A percentile compares a stretch with the other conserved stretches of the same genome.
Conservation (phyloP, 2,797 vertebrate species). For the Cyprinodon diabolis region DNA sequence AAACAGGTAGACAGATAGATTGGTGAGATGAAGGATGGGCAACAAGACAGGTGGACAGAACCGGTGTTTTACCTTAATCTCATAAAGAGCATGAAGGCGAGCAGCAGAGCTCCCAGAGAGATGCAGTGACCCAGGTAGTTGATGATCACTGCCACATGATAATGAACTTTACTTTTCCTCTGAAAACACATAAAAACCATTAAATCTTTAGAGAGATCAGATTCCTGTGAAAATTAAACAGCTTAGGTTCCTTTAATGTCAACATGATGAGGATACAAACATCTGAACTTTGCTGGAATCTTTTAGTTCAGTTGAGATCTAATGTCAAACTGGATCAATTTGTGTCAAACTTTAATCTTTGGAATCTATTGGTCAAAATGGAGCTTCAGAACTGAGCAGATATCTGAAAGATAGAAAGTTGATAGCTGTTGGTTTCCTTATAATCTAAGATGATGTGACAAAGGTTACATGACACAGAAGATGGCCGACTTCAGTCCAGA, state of each 20-base stretch:
- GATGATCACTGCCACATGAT: constrained; percentile 88
- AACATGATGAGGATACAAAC: not conserved
- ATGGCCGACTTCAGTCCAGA: not conserved
- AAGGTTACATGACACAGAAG: not conserved
- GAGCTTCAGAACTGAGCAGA: not conserved
- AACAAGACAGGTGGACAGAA: not conserved
- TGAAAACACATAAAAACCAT: constrained; percentile 46
- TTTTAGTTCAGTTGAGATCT: not conserved
- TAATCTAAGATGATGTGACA: not conserved
- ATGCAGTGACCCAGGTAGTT: constrained; percentile 93
- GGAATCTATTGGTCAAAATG: not conserved
- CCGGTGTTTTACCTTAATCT: constrained; percentile 81
- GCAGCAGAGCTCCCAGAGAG: constrained; percentile 87
- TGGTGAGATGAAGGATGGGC: not conserved
- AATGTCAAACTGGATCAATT: not conserved
- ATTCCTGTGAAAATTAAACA: not conserved
- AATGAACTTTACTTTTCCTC: constrained; percentile 92
- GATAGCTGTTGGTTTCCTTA: too few species aligned
- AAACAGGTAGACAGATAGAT: not conserved
- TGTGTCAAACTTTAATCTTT: too few species aligned
- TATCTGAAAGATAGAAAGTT: too few species aligned
- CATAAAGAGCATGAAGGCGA: constrained; percentile 91
- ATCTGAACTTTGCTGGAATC: not conserved
- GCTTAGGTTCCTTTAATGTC: too few species aligned
- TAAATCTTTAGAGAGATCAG: not conserved